A percentile compares a stretch with the other conserved stretches of the same genome.
Conservation (phyloP, 2,888 invertebrate species). For the Strigamia crassipes region DNA sequence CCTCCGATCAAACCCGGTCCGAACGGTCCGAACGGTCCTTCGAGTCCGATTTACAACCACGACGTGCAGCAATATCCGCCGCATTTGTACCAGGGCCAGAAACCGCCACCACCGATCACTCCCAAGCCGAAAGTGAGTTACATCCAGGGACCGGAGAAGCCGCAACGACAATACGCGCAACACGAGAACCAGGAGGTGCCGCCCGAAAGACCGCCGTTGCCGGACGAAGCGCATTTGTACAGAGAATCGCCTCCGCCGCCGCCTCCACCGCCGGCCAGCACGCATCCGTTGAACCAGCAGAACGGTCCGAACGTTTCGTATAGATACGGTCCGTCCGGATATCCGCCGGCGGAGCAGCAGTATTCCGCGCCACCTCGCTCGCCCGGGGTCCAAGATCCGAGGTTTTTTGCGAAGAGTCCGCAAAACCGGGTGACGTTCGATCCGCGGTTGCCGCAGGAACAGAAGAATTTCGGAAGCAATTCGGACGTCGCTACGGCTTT, state of each 20-base stretch:
- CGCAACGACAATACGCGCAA: constrained; percentile 51
- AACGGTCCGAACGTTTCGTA: neutral
- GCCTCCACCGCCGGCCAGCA: constrained; percentile 71
- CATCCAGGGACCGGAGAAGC: constrained; percentile 54
- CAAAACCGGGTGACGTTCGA: constrained; percentile 29
- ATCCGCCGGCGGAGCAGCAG: neutral
- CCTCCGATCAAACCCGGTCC: neutral
- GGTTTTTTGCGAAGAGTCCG: constrained; percentile 55
- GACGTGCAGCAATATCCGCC: constrained; percentile 54
- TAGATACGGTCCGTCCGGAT: constrained; percentile 5
- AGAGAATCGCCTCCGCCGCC: constrained; percentile 64
- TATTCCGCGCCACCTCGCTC: neutral
- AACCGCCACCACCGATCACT: constrained; percentile 56
- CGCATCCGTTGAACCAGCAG: constrained; percentile 66
- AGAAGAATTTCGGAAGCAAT: constrained; percentile 46
- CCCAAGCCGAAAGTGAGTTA: constrained; percentile 54
- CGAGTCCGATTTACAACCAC: too few relatives aligned
- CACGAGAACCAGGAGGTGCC: constrained; percentile 50
- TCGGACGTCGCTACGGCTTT: constrained; percentile 52
- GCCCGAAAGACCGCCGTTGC: constrained; percentile 59
- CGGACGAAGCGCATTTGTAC: constrained; percentile 55
- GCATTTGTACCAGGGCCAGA: constrained; percentile 53
- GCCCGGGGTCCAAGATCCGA: neutral
- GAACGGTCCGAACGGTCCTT: too few relatives aligned
- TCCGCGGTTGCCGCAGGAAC: neutral